These are phyloP conservation scores for Calvadosia cruxmelitensis DNA, from an alignment of 30 jellyfish, hydroid and myxozoan genomes.

Conservation along the genomic window DNA sequence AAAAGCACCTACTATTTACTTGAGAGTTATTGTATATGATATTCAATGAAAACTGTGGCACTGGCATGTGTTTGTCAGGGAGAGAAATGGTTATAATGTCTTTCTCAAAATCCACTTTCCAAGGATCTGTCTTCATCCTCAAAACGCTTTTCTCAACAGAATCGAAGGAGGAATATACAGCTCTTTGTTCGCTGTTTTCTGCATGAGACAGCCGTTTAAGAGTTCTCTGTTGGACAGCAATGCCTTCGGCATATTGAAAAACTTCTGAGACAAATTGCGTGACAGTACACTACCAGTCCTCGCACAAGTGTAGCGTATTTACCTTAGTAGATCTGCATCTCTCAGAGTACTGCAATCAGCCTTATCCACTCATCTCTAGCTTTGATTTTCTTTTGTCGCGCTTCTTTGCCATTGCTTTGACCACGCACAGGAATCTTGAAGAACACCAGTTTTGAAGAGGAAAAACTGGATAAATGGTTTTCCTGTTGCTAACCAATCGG, in stretches of 20 bases:
- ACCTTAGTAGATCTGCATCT: not conserved
- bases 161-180: not conserved
- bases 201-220: not conserved
- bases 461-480: too few relatives aligned
- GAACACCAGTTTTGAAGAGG: not conserved
- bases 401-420: not conserved
- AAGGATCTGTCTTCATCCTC: not conserved
- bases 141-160: not conserved
- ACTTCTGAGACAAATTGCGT: constrained; percentile 3
- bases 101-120: not conserved
- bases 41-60: not conserved
- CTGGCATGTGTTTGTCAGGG: not conserved
- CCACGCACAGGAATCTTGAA: not conserved
- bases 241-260: not conserved
- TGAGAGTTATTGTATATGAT: not conserved
- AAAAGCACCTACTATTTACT: not conserved
- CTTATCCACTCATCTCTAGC: constrained; percentile 9
- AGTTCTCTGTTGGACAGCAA: not conserved
- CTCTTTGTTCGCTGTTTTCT: not conserved
- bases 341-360: not conserved
- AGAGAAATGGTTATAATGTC: not conserved
- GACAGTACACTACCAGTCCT: not conserved
- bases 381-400: not conserved
- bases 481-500: not conserved
- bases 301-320: not conserved